Evolutionary conservation across 2,113 vertebrate species (phyloP).

Genomic region (Silurus asotus): DNA sequence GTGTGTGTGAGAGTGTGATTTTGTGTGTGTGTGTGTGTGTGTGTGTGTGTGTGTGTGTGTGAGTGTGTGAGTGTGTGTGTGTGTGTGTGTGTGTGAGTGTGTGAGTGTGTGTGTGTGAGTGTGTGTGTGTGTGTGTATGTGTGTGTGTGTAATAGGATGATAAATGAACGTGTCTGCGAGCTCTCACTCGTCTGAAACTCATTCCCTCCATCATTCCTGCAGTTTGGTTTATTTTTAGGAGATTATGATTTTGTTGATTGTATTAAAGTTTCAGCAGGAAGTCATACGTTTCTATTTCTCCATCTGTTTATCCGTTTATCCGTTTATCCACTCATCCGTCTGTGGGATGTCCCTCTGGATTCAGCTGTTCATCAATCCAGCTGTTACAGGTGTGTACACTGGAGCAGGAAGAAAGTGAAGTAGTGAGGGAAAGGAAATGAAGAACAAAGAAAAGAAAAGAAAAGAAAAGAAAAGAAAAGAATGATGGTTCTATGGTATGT

Average conservation of each 20-base stretch:
- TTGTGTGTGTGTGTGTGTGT: too few species aligned
- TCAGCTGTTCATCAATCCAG: background rate
- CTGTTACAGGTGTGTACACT: background rate
- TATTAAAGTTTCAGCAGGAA: background rate
- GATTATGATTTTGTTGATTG: background rate
- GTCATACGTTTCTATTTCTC: conserved; percentile 4
- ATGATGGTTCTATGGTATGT: too few species aligned
- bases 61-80: too few species aligned
- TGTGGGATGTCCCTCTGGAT: background rate
- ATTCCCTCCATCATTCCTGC: background rate
- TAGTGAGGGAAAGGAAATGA: background rate
- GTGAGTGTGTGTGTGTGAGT: background rate
- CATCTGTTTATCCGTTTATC: background rate
- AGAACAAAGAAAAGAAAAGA: background rate
- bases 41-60: too few species aligned
- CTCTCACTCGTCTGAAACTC: background rate
- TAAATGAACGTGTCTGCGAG: background rate
- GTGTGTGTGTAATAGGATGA: background rate
- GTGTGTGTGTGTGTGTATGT: background rate
- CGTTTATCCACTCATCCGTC: conserved; percentile 1
- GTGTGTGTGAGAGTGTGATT: too few species aligned
- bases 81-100: background rate
- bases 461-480: background rate
- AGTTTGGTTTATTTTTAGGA: background rate
- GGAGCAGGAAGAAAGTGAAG: background rate